Conservation (phyloP, 2,797 vertebrate species). For the Poliocrania exsul region DNA sequence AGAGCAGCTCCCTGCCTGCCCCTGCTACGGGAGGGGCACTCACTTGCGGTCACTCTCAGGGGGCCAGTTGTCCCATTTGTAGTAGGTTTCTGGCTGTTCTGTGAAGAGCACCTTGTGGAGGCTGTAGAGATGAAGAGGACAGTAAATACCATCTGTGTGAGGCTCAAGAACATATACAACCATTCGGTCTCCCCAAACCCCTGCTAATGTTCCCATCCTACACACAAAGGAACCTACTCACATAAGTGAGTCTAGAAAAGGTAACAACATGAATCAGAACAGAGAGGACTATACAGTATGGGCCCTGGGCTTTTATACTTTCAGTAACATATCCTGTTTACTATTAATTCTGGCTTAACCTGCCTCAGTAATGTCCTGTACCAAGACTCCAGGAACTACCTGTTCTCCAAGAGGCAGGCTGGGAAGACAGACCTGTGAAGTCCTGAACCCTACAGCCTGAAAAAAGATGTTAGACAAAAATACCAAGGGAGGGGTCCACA, state of each 20-base stretch:
- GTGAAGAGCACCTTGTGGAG: conserved; percentile 99
- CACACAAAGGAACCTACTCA: background rate
- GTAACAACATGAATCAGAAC: background rate
- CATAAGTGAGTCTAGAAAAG: background rate
- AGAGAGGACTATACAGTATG: background rate
- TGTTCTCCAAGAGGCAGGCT: background rate
- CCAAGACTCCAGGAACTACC: background rate
- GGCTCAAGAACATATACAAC: background rate
- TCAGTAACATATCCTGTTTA: background rate
- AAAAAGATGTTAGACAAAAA: background rate
- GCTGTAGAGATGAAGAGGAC: conserved; percentile 69
- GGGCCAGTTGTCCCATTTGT: conserved; percentile 99
- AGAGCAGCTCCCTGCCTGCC: background rate
- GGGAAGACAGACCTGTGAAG: background rate
- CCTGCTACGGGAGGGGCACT: conserved; percentile 10
- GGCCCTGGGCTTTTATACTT: background rate
- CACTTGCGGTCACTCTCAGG: conserved; percentile 98
- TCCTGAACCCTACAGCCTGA: background rate
- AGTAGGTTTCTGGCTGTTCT: conserved; percentile 97
- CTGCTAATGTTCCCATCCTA: background rate
- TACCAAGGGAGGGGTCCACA: background rate
- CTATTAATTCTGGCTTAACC: background rate
- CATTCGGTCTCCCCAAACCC: background rate
- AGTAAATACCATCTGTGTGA: background rate
- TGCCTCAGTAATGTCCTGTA: background rate